These are phyloP conservation scores for Apogon talboti DNA, from an alignment of 2,797 vertebrate genomes.

Conservation along the genomic window DNA sequence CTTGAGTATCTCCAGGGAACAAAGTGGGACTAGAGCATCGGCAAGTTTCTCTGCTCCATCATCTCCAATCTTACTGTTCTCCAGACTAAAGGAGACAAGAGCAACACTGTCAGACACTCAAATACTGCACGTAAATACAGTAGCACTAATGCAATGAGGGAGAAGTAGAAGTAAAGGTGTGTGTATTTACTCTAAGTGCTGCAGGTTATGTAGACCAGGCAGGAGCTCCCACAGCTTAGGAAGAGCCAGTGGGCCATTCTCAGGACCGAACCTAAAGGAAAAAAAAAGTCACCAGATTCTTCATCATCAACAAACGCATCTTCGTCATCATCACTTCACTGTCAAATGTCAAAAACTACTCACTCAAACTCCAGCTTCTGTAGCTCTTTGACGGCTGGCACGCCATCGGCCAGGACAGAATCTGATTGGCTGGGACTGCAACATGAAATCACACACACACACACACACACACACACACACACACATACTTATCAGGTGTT, in stretches of 20 bases:
- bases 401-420: slow-evolving; percentile 70
- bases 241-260: slow-evolving; percentile 83
- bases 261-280: slow-evolving; percentile 85
- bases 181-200: slow-evolving; percentile 88
- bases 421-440: slow-evolving; percentile 61
- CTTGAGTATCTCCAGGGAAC: slow-evolving; percentile 90
- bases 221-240: slow-evolving; percentile 86
- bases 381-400: slow-evolving; percentile 89
- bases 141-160: not conserved
- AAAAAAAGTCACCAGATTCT: not conserved
- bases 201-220: slow-evolving; percentile 86
- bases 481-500: not conserved
- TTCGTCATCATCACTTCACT: not conserved
- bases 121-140: not conserved
- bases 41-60: slow-evolving; percentile 84
- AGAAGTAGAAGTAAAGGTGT: not conserved
- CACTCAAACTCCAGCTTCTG: slow-evolving; percentile 91
- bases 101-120: slow-evolving; percentile 2
- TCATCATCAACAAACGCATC: not conserved
- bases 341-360: slow-evolving; percentile 58
- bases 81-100: slow-evolving; percentile 82
- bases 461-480: not conserved
- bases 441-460: not conserved
- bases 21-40: slow-evolving; percentile 81
- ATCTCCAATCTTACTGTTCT: slow-evolving; percentile 92